Base-by-base conservation (phyloP, 2,888 invertebrate species). In the Scaptomyza reducta region DNA sequence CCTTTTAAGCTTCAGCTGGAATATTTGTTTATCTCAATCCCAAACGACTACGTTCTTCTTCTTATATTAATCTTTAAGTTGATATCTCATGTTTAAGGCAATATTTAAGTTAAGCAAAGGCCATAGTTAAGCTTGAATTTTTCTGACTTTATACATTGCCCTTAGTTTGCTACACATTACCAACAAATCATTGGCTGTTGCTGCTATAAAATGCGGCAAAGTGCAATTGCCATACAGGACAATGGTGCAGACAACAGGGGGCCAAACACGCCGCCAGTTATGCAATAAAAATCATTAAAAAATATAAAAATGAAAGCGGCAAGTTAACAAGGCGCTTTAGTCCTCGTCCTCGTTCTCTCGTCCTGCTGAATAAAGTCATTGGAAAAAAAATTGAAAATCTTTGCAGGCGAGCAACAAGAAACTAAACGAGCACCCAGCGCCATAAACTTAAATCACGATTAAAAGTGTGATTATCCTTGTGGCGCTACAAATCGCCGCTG, bases 381-480 rank as follows among this genome's bases (percentile, higher is more conserved):
- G 63, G 53, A 55, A 60, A 31, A 53, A 31, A 56, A 74, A 76
- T 61, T 55, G 68, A 70, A 61, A 70, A 70, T 67, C 60, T 50
- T 78, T 58, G 60, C 55, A 18, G 51, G 61, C 53, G 70, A 61
- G 72, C 76, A 74, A 77, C 81, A 80, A 82, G 80, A 79, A 89
- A 77, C 76, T 79, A 84, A 83, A 87, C 84, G 84, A 85, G 87
- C 73, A 59, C 74, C 78, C 72, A 77, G 79, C 86, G 87, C 89
- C 74, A 88, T 89, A 89, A 89, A 89, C 88, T 88, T 89, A 89
- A 89, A 90, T 90, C 90, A 90, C 90, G 90, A 90, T 90, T 90
- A 90, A 90, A 90, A 90, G 90, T 91, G 90, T 89, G 91, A 90
- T 90, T 90, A 90, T 90, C 91, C 90, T 89, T 90, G 90, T 81